phyloP scores from a whole-genome alignment of 2,797 vertebrate genomes.

The Falco naumanni region DNA sequence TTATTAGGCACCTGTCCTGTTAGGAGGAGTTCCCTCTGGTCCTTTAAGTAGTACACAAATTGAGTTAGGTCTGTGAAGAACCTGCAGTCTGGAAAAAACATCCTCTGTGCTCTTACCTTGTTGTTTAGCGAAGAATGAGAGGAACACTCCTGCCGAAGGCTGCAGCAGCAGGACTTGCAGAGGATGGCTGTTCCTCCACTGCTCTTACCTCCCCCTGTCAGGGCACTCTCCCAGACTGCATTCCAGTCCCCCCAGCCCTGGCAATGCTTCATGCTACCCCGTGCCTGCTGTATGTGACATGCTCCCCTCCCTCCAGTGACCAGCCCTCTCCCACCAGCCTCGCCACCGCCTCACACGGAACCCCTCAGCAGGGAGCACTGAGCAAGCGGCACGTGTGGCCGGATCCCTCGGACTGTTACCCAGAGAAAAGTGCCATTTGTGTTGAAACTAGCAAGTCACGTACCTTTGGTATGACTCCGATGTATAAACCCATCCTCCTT shows the following conservation, averaged over 20 bases:
- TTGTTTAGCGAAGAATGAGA: background rate
- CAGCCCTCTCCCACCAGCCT: background rate
- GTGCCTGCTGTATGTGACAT: too few species aligned
- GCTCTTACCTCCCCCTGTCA: background rate
- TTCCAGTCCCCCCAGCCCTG: background rate
- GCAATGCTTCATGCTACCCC: background rate
- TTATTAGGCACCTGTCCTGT: background rate
- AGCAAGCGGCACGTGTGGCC: background rate
- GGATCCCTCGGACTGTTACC: background rate
- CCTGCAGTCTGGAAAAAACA: background rate
- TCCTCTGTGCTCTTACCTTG: background rate
- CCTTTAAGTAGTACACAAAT: background rate
- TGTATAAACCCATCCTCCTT: background rate
- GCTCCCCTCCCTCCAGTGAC: accelerated
- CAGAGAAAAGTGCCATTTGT: background rate
- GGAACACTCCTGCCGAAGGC: background rate
- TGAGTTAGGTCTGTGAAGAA: background rate
- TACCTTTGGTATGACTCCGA: background rate
- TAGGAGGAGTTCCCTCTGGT: background rate
- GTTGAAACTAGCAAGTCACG: background rate
- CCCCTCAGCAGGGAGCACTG: background rate
- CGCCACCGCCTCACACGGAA: background rate
- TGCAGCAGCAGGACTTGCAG: background rate
- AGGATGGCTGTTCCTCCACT: background rate
- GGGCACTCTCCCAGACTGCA: accelerated